phyloP scores from a whole-genome alignment of 2,113 vertebrate species.

The Serinus canaria region DNA sequence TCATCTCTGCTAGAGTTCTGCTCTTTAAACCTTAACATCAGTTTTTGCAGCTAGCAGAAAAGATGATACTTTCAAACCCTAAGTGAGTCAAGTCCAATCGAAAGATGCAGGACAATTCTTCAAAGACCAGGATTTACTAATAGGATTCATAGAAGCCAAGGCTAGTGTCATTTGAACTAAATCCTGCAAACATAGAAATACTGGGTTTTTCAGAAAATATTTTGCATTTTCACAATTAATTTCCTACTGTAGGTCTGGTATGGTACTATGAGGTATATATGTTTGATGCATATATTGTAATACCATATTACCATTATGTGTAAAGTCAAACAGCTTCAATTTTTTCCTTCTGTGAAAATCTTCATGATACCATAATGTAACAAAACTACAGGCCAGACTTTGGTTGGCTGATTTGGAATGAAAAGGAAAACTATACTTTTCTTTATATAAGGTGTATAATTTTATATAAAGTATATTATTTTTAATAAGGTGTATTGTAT shows the following conservation, averaged over 20 bases:
- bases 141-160: background rate
- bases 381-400: background rate
- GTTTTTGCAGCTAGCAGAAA: background rate
- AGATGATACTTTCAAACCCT: background rate
- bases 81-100: background rate
- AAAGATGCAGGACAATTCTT: background rate
- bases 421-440: background rate
- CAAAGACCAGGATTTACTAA: background rate
- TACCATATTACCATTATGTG: fast-evolving
- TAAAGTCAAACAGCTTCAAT: background rate
- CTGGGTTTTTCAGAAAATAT: background rate
- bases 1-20: background rate
- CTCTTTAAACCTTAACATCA: background rate
- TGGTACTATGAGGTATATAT: background rate
- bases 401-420: background rate
- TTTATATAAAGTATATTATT: too few species aligned
- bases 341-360: background rate
- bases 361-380: background rate
- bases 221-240: background rate
- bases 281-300: background rate
- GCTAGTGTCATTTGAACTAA: background rate
- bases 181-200: background rate
- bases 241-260: background rate
- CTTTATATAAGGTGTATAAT: background rate
- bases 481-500: background rate